Base-by-base conservation (phyloP, 2,797 vertebrate species). In the Lacerta bilineata region DNA sequence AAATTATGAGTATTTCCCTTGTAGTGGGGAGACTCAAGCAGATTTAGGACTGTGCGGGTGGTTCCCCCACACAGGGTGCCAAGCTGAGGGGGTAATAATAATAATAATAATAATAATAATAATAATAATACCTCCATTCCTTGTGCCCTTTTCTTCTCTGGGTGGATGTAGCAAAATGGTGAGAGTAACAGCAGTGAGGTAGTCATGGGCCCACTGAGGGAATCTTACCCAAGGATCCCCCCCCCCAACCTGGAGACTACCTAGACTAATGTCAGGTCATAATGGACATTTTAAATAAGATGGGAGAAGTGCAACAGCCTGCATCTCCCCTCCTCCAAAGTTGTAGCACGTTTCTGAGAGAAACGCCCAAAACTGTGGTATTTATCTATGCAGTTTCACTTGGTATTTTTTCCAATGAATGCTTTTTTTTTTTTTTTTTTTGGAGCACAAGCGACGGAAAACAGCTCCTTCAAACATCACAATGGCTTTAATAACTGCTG, bases 401-500 rank as follows among this genome's bases (percentile, higher is more conserved):
- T 4, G 59, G 7, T 91, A 8, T 92, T 84, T 95, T 95, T 93
- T 91, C 84, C 75, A 78, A 91, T 91, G 85, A 87, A 77, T 91
- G 84, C 80, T 88, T 94, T 95, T 66, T 50, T 50, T 46, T 66
- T 55, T n/a, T n/a, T 55, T 55, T 50, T 46, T 66, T 55, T 55
- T 55, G 91, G 87, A 91, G 90, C 92, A 88, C 78, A 89, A 82
- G 89, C 94, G 88, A 86, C 87, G 93, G 84, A 79, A 93, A 95
- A 91, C 88, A 20, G 90, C 85, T 91, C 71, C n/a, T 36, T 95
- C 91, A 84, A 95, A 94, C 66, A 93, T 9, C 13, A 92, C 78
- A 66, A 91, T 91, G 92, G 87, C 87, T 95, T 94, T 90, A 95
- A 90, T 86, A 92, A 92, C 43, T 93, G 83, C 92, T 88, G 93